These are phyloP conservation scores for Chalcosyrphus nemorum DNA, from an alignment of 2,888 invertebrate species.

Conservation along the genomic window DNA sequence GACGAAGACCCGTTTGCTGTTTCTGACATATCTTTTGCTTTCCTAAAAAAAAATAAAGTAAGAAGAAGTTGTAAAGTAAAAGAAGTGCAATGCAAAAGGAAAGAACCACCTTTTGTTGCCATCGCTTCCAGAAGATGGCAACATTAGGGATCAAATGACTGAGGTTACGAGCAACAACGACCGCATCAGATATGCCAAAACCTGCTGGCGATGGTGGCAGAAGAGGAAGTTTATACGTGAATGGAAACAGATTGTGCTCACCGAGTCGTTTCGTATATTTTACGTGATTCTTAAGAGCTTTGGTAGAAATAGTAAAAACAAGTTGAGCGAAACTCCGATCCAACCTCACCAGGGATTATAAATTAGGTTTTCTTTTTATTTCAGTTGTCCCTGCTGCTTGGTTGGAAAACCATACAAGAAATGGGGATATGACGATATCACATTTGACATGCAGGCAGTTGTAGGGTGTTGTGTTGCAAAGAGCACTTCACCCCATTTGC, in stretches of 20 bases:
- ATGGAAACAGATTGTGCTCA: conserved; percentile 69
- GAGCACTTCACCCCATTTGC: conserved; percentile 21
- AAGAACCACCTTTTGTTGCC: conserved; percentile 57
- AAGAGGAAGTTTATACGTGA: conserved; percentile 59
- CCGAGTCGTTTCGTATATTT: conserved; percentile 65
- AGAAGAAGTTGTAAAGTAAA: neutral
- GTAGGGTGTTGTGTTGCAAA: neutral
- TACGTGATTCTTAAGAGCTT: conserved; percentile 65
- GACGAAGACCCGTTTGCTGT: conserved; percentile 48
- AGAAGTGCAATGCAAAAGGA: conserved; percentile 44
- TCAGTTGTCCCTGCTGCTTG: conserved; percentile 7
- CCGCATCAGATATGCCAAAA: conserved; percentile 66
- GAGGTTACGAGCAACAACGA: conserved; percentile 63
- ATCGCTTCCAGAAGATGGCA: conserved; percentile 53
- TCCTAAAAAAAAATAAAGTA: conserved; percentile 18
- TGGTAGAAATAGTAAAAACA: conserved; percentile 56
- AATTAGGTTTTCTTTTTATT: conserved; percentile 40
- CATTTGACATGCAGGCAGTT: conserved; percentile 41
- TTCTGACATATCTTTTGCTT: conserved; percentile 57
- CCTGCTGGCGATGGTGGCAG: conserved; percentile 49
- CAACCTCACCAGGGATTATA: conserved; percentile 40
- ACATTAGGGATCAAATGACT: conserved; percentile 57
- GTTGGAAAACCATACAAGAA: neutral
- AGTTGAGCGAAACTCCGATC: conserved; percentile 11
- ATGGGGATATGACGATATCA: conserved; percentile 25